These are phyloP conservation scores for Horisme vitalbata DNA, from an alignment of 2,888 invertebrate species.

Conservation along the genomic window DNA sequence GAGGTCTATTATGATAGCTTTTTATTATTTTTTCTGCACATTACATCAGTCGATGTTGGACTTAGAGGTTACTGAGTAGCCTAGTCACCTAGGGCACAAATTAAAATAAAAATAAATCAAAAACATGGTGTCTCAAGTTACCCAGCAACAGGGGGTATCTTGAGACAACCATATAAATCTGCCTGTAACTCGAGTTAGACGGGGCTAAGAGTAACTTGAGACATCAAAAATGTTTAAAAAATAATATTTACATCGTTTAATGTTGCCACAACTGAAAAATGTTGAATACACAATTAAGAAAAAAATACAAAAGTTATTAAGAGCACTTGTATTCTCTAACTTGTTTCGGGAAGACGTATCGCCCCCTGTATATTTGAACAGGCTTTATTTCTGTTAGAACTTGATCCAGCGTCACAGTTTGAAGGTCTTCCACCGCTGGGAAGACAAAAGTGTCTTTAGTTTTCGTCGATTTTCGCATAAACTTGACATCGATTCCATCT, in stretches of 20 bases:
- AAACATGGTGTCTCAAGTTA: background rate
- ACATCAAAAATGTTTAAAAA: conserved; percentile 9
- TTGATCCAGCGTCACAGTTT: conserved; percentile 8
- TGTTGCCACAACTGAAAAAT: conserved; percentile 8
- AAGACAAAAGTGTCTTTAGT: conserved; percentile 12
- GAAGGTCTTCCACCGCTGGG: conserved; percentile 9
- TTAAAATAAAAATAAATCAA: background rate
- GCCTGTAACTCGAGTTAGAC: conserved; percentile 7
- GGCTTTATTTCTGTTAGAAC: conserved; percentile 9
- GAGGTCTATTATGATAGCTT: background rate
- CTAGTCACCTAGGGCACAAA: background rate
- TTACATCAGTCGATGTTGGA: background rate
- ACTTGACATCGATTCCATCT: conserved; percentile 9
- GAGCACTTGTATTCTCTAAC: conserved; percentile 14
- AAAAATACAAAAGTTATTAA: conserved; percentile 14
- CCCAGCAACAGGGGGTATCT: conserved; percentile 1
- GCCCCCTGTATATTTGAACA: conserved; percentile 11
- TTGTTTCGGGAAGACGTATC: conserved; percentile 16
- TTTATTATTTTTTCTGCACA: background rate
- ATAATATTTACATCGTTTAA: conserved; percentile 9
- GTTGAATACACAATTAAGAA: conserved; percentile 8
- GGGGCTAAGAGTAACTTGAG: conserved; percentile 6
- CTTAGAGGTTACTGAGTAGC: background rate
- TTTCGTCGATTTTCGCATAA: conserved; percentile 14
- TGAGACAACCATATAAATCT: conserved; percentile 10